These are phyloP conservation scores for Aphelocoma coerulescens DNA, from an alignment of 2,113 vertebrate species.

Conservation along the genomic window DNA sequence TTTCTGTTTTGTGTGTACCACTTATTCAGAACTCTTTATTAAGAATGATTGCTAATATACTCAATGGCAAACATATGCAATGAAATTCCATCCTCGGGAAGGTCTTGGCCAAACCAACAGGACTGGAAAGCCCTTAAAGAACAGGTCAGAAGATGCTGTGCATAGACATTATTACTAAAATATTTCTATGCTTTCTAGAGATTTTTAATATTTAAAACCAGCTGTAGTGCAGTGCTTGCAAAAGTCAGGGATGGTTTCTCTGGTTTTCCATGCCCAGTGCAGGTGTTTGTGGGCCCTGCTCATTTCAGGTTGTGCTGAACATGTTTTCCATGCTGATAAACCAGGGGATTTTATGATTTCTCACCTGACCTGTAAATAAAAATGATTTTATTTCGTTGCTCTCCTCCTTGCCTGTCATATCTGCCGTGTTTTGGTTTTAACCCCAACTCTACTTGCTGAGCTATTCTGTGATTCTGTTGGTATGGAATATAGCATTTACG, in stretches of 20 bases:
- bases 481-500: neutral
- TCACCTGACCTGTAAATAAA: neutral
- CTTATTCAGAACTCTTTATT: neutral
- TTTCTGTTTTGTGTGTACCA: neutral
- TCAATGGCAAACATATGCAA: neutral
- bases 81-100: neutral
- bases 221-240: neutral
- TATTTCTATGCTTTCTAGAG: neutral
- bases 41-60: neutral
- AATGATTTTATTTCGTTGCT: neutral
- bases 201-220: slow-evolving; percentile 12
- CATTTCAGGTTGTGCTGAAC: neutral
- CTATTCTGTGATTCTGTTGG: neutral
- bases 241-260: neutral
- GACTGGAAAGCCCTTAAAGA: neutral
- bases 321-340: neutral
- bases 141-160: neutral
- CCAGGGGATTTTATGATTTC: neutral
- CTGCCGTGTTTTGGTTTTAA: neutral
- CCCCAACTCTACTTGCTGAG: neutral
- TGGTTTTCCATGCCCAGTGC: neutral
- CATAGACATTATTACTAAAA: neutral
- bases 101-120: neutral
- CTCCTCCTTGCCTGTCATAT: neutral
- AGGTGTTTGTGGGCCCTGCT: neutral